A percentile compares a stretch with the other conserved stretches of the same genome.
phyloP scores from a whole-genome alignment of 2,113 vertebrate species.

The Ailuropoda melanoleuca region DNA sequence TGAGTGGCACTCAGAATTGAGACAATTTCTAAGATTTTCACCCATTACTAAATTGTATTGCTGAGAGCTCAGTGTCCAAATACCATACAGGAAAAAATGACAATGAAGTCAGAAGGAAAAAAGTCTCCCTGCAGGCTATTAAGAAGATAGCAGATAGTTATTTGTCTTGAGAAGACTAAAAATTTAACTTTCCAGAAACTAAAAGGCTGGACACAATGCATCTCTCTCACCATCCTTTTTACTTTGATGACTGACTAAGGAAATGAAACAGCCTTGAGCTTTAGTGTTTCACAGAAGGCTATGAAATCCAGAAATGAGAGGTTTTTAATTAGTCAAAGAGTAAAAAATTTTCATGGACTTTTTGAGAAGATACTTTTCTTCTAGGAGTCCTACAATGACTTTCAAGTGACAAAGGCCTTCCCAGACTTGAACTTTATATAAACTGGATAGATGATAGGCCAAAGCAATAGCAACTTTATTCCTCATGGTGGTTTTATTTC shows the following conservation, averaged over 20 bases:
- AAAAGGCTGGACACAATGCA: not conserved
- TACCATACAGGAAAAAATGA: not conserved
- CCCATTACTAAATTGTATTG: not conserved
- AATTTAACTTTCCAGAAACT: not conserved
- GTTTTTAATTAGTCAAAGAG: not conserved
- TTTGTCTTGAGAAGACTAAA: not conserved
- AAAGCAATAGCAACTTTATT: not conserved
- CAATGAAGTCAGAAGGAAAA: not conserved
- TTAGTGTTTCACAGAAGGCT: not conserved
- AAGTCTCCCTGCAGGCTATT: not conserved
- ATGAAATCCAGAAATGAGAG: not conserved
- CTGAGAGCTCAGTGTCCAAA: conserved; percentile 38
- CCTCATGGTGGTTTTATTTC: not conserved
- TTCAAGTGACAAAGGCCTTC: not conserved
- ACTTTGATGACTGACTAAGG: not conserved
- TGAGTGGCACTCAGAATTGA: conserved; percentile 22
- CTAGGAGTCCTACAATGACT: not conserved
- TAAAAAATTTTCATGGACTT: not conserved
- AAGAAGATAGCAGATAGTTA: not conserved
- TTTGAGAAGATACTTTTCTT: not conserved
- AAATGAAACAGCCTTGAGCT: not conserved
- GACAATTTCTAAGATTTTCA: conserved; percentile 6
- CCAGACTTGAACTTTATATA: not conserved
- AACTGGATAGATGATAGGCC: not conserved
- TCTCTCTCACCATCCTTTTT: not conserved